Base-by-base conservation (phyloP, 2,113 vertebrate species). In the Puntigrus tetrazona region DNA sequence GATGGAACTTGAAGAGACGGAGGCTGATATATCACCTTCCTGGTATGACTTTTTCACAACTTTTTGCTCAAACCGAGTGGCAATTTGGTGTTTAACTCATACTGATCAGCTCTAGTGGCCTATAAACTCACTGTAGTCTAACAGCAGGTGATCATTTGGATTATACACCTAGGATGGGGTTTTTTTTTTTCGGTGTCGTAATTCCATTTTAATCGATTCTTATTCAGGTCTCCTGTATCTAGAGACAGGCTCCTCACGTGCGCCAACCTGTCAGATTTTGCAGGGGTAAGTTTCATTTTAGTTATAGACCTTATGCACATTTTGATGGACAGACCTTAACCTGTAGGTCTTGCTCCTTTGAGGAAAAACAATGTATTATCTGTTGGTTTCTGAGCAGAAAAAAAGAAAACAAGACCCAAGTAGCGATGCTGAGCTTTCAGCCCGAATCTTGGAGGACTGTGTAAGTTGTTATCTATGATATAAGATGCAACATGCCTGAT, bases 331-430 rank as follows among this genome's bases (percentile, higher is more conserved):
- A 81, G 77, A 47, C 41, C 47, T 45, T 50, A 25, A 18, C 34
- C 74, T 74, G 59, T 82, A 70, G 36, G 14, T 47, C 67, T 47
- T 77, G 38, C 31, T 74, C 87, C 52, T 86, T 77, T 84, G 55
- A 82, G 79, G 50, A 27, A 84, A 73, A 29, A 86, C 52, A 84
- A 83, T 88, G 16, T 84, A 1, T 76, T 55, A 8, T 14, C 83
- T 84, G 67, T 88, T 79, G 86, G 14, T 70, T 92, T 65, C 87
- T 84, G 86, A 90, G 88, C 90, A 95, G 94, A 95, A 95, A 83
- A 95, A 95, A 86, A 93, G 94, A 89, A 95, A 95, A 91, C 94
- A 95, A 88, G 92, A 94, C 22, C 89, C 89, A 3, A 55, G 79
- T 27, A 83, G 88, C 81, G 91, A 90, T 31, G 76, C 86, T 80